Conservation (phyloP, 2,797 vertebrate species). For the Enteromius unitaeniatus region DNA sequence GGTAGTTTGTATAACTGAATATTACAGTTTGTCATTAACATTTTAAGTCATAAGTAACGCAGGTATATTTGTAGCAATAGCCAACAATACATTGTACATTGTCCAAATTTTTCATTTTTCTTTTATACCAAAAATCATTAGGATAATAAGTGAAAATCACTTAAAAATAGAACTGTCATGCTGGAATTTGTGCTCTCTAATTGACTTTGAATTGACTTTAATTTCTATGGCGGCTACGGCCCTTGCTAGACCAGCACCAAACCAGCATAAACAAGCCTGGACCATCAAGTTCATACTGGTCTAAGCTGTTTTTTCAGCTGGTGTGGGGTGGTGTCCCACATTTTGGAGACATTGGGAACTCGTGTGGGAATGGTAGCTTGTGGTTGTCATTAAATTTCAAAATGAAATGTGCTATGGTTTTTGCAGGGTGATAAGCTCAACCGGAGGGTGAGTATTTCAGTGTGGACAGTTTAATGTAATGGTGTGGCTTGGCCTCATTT, state of each 20-base stretch:
- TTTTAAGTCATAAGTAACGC: background rate
- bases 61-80: no score
- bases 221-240: background rate
- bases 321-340: background rate
- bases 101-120: no score
- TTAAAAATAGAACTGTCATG: background rate
- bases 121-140: background rate
- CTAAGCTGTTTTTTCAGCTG: conserved; percentile 19
- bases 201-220: background rate
- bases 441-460: conserved; percentile 93
- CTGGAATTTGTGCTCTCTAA: background rate
- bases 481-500: conserved; percentile 75
- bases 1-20: background rate
- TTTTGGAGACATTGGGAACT: background rate
- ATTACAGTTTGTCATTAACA: background rate
- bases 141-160: background rate
- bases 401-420: conserved; percentile 86
- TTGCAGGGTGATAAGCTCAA: conserved; percentile 99
- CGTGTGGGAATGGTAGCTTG: conserved; percentile 31
- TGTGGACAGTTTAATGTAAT: conserved; percentile 67
- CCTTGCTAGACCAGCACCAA: background rate
- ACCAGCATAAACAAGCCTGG: background rate
- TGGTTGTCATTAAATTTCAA: conserved; percentile 61
- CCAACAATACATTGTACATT: no score
- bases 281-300: background rate